phyloP scores from a whole-genome alignment of 2,888 invertebrate species.

The Gryllus longicercus region DNA sequence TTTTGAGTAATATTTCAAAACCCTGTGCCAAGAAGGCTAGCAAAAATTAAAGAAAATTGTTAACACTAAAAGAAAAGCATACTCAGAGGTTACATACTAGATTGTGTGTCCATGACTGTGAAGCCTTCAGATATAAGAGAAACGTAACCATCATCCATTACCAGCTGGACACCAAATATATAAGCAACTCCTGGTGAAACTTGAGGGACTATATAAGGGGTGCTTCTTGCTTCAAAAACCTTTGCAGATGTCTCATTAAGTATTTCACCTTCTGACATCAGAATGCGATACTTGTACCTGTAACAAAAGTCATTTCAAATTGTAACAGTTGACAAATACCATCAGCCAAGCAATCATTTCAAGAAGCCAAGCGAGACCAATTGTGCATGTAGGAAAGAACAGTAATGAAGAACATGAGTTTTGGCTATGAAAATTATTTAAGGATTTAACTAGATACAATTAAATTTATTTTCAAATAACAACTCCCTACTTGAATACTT shows the following conservation, averaged over 20 bases:
- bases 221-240: constrained; percentile 51
- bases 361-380: no score
- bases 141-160: constrained; percentile 59
- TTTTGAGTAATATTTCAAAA: no score
- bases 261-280: constrained; percentile 57
- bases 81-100: constrained; percentile 42
- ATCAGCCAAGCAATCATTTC: no score
- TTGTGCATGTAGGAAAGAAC: no score
- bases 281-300: constrained; percentile 61
- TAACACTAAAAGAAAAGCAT: not conserved
- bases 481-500: not conserved
- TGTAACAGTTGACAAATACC: no score
- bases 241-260: constrained; percentile 50
- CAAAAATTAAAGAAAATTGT: not conserved
- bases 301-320: not conserved
- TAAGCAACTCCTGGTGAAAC: constrained; percentile 54
- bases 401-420: no score
- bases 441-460: no score
- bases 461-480: no score
- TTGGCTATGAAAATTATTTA: no score
- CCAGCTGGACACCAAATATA: constrained; percentile 61
- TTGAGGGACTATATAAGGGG: constrained; percentile 56
- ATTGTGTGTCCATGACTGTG: constrained; percentile 45
- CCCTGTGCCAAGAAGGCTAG: not conserved
- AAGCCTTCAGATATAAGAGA: constrained; percentile 64